Evolutionary conservation across 2,888 invertebrate genomes (phyloP), one percentile per base, ranked within the genome.

Genomic region (Leptinotarsa peninsularis): DNA sequence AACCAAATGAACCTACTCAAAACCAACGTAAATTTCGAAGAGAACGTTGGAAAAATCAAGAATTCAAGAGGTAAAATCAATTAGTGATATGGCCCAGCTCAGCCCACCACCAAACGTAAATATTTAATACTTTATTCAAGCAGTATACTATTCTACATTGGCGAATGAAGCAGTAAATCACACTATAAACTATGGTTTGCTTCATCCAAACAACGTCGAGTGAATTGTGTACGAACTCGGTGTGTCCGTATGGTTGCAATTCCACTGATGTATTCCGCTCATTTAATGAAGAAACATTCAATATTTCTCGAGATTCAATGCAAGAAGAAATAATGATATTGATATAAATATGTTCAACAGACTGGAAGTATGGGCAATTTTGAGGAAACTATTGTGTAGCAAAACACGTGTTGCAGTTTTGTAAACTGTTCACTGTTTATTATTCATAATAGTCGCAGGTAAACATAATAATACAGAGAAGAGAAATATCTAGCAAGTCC

Each of bases 201-300:
- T 81, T 86, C 85, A 86, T 85, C 84, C 83, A 82, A 82, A 83
- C 84, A 83, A 84, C 82, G 80, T 78, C 71, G 81, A 78, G 81
- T 86, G 83, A 86, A 86, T 85, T 86, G 86, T 86, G 81, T 72
- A 80, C 56, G 50, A 71, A 4, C 33, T 52, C 52, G 74, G 66
- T 71, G 75, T 70, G 73, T 78, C 76, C 81, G 77, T 81, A 80
- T 84, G 83, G 84, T 83, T 83, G 83, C 84, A 86, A 85, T 85
- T 82, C 82, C 76, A 80, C 83, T 85, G 85, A 86, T 85, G 85
- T 82, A 83, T 81, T 80, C 82, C 74, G 79, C 81, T 84, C 83
- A 85, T 85, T 85, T 83, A 85, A 84, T 77, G 68, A 66, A 70
- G 56, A 54, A 71, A 75, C 66, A 63, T 54, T 52, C 15, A 58